Base-by-base conservation (phyloP, 2,797 vertebrate species). In the Sebastes iracundus region DNA sequence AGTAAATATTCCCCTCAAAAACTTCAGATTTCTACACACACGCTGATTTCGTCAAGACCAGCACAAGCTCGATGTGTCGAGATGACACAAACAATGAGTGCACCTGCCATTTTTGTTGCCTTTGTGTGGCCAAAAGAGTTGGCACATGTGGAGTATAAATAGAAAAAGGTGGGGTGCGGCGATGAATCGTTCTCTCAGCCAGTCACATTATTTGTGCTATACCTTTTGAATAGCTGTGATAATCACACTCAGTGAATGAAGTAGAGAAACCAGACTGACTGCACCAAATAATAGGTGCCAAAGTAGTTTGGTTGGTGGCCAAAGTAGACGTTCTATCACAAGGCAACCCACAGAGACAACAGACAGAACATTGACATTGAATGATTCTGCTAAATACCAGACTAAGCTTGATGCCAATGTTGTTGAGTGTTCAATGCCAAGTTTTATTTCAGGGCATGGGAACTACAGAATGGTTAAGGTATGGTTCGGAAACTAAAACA, bases 1-100 rank as follows among this genome's bases (percentile, higher is more conserved):
- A 0, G 72, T 60, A 81, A 85, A 84, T 74, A 81, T 80, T 64
- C 42, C 42, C 20, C 64, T 61, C 27, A 52, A 53, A 72, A 81
- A 75, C 68, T 53, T 73, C 62, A 42, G 56, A 38, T 79, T 72
- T 71, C 13, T 75, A 61, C 12, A 72, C 7, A 56, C 7, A 18
- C 22, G 38, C 70, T 56, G 74, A 81, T 77, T 90, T 79, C 72
- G 75, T 77, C 77, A 6, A 42, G 38, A 70, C 2, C 6, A 7
- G 23, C 61, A 22, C 63, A 76, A 81, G 35, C 9, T 42, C 0
- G 25, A 13, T 25, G 59, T 9, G 58, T 61, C 32, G 6, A 2
- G 58, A 60, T 5, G 58, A 65, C 16, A n/a, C n/a, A 59, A 32
- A 55, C 61, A 49, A 66, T 42, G 32, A 71, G 61, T 2, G 52